A percentile compares a stretch with the other conserved stretches of the same genome.
Conservation (phyloP, 92 coral and sea anemone genomes). For the Anthopleura xanthogrammica region DNA sequence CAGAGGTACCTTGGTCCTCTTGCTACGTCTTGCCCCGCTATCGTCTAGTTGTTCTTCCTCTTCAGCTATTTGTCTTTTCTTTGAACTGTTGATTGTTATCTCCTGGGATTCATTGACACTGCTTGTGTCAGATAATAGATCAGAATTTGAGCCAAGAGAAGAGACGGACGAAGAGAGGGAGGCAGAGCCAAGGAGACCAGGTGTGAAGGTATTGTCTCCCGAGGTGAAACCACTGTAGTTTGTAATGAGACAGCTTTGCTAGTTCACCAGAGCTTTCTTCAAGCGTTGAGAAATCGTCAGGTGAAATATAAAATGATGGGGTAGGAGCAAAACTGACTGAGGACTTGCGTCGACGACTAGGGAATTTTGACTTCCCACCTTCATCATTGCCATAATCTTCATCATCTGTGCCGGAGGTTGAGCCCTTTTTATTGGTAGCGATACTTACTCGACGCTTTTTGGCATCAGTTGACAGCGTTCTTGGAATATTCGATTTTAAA, state of each 20-base stretch:
- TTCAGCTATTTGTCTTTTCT: constrained; percentile 8
- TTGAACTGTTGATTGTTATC: constrained; percentile 44
- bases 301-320: constrained; percentile 43
- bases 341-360: constrained; percentile 56
- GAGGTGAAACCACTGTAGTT: constrained; percentile 39
- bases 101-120: constrained; percentile 51
- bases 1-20: constrained; percentile 74
- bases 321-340: constrained; percentile 80
- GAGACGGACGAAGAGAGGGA: too few relatives aligned
- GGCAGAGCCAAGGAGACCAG: constrained; percentile 26
- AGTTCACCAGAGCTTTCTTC: constrained; percentile 8
- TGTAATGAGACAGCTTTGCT: constrained; percentile 12
- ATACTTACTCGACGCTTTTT: constrained; percentile 45
- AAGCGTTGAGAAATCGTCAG: constrained; percentile 34
- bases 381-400: constrained; percentile 46
- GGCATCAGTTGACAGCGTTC: constrained; percentile 12
- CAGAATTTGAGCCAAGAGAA: background rate
- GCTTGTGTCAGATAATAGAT: constrained; percentile 31
- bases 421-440: constrained; percentile 1
- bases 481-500: constrained; percentile 11
- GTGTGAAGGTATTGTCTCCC: constrained; percentile 47
- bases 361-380: constrained; percentile 20
- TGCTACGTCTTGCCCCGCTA: constrained; percentile 58
- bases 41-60: constrained; percentile 19
- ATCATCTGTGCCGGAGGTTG: constrained; percentile 40